A percentile compares a stretch with the other conserved stretches of the same genome.
Evolutionary conservation across 1,140 invertebrate genomes (phyloP).

Genomic region (Drosophila seguyi): DNA sequence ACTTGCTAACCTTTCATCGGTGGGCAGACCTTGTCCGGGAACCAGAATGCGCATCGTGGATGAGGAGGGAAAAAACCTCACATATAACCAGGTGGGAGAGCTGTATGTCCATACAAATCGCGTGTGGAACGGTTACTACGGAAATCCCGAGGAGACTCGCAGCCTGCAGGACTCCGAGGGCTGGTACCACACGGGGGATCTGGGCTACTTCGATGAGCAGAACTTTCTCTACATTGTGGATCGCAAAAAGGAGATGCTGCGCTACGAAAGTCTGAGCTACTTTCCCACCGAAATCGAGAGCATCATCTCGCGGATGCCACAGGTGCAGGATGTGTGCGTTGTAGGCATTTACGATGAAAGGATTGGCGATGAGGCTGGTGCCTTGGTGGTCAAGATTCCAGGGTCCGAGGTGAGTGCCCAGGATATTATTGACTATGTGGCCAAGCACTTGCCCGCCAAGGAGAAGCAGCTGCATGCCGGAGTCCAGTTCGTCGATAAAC

Average conservation of each 20-base stretch:
- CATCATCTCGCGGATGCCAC: constrained; percentile 43
- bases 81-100: constrained; percentile 83
- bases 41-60: constrained; percentile 63
- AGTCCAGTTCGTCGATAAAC: constrained; percentile 86
- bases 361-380: constrained; percentile 63
- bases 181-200: constrained; percentile 91
- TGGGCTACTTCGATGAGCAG: constrained; percentile 89
- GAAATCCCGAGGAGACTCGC: constrained; percentile 87
- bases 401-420: constrained; percentile 43
- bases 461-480: constrained; percentile 87
- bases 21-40: constrained; percentile 55
- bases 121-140: constrained; percentile 85
- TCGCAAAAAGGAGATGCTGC: constrained; percentile 92
- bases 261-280: constrained; percentile 86
- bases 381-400: constrained; percentile 56
- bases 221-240: constrained; percentile 90
- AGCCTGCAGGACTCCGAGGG: constrained; percentile 87
- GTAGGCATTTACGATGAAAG: constrained; percentile 69
- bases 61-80: constrained; percentile 68
- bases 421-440: constrained; percentile 68
- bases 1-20: constrained; percentile 43
- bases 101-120: constrained; percentile 76
- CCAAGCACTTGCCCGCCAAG: constrained; percentile 77
- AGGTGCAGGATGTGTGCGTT: constrained; percentile 74
- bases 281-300: constrained; percentile 75